Percentiles rank a stretch among this genome's conserved stretches.
These are phyloP conservation scores for Sorex fumeus DNA, from an alignment of 2,113 vertebrate species.

Conservation along the genomic window DNA sequence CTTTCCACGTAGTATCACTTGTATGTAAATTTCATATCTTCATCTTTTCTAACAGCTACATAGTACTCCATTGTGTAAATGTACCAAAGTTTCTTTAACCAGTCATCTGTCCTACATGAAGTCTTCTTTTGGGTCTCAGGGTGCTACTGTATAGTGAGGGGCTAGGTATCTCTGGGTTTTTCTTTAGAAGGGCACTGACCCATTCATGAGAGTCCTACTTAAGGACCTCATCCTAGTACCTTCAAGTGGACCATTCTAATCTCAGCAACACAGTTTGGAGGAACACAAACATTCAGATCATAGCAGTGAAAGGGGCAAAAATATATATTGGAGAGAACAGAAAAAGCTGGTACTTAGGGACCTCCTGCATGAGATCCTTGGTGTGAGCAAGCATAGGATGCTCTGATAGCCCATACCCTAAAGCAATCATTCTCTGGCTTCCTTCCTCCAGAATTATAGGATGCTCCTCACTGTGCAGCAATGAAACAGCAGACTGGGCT, in stretches of 20 bases:
- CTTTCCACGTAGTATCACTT: too few relatives aligned
- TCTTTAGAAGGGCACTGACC: not conserved
- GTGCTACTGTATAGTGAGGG: too few relatives aligned
- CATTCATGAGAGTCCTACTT: not conserved
- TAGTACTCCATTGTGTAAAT: too few relatives aligned
- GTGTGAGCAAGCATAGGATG: not conserved
- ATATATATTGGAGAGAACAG: not conserved
- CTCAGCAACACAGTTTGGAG: not conserved
- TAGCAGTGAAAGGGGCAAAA: not conserved
- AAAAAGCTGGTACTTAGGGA: not conserved
- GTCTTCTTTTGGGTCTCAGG: not conserved
- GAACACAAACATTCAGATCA: not conserved
- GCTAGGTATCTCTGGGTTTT: not conserved
- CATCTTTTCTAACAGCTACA: too few relatives aligned
- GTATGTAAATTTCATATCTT: too few relatives aligned
- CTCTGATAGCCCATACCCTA: not conserved
- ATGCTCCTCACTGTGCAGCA: not conserved
- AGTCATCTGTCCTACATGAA: too few relatives aligned
- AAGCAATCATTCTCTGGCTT: not conserved
- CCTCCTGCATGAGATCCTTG: not conserved
- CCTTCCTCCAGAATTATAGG: not conserved
- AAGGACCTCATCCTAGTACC: not conserved
- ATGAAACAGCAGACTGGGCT: not conserved
- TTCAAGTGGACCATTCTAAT: not conserved
- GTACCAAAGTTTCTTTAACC: too few relatives aligned